Base-by-base conservation (phyloP, 2,888 invertebrate genomes). In the Congeria kusceri region DNA sequence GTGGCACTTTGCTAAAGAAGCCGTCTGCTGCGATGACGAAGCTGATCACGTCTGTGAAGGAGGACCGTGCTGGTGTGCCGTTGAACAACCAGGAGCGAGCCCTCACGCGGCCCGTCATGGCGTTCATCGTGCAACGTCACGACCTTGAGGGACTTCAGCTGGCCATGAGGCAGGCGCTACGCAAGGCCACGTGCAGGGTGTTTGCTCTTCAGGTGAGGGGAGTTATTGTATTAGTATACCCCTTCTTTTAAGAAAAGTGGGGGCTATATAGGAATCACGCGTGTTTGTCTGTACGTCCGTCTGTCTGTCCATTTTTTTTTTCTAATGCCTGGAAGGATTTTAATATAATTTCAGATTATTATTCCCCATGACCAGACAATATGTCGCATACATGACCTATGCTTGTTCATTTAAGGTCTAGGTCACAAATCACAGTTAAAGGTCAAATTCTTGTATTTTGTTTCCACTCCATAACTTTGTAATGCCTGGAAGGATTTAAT, bases 21-120 rank as follows among this genome's bases (percentile, higher is more conserved):
- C 98, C 98, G 1, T 98, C 98, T 56, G 96, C 96, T 27, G 96
- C 97, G 28, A 95, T 98, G 47, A 96, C 97, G 77, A 96, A 96
- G 86, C 94, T 98, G 85, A 85, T 96, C 28, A 84, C 81, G 56
- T 88, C 92, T 0, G 89, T 90, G 53, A 88, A 90, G 65, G 81
- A 76, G 7, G 66, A 47, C 39, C 58, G 68, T n/a, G 39, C 72
- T 23, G 77, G 79, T 7, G 66, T 82, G 0, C 58, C 79, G 0
- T 77, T 74, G 23, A 80, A 62, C 23, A 78, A 84, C 25, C 86
- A 86, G 20, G 91, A 92, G 57, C 87, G 88, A 64, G 86, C 91
- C n/a, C 94, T 97, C 84, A 95, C 95, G 86, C 95, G 98, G 47
- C 98, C 98, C 0, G 97, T 98, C 0, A 95, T 99, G 94, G 94